phyloP scores from a whole-genome alignment of 2,797 vertebrate species.

The Benthosema pterotum region DNA sequence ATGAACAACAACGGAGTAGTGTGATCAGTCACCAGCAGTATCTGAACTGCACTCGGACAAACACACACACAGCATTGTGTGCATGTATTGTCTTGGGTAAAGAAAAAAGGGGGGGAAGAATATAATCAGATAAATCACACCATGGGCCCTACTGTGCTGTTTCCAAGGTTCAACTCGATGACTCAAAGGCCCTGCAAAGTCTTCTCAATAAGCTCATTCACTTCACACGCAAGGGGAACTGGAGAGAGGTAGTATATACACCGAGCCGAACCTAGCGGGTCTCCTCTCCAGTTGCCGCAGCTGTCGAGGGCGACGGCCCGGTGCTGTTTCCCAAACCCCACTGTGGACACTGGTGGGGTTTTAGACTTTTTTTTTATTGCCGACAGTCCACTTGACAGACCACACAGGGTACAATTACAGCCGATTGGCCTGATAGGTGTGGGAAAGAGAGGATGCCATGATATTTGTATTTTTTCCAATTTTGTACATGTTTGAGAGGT shows the following conservation, averaged over 20 bases:
- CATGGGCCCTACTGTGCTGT: constrained; percentile 25
- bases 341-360: background rate
- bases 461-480: no score
- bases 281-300: constrained; percentile 17
- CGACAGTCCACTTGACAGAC: constrained; percentile 12
- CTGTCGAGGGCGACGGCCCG: background rate
- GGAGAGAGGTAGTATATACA: constrained; percentile 6
- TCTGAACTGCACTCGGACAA: constrained; percentile 39
- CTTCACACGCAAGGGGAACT: constrained; percentile 1
- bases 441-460: no score
- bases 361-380: no score
- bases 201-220: constrained; percentile 18
- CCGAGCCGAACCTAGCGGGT: background rate
- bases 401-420: constrained; percentile 12
- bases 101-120: no score
- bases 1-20: constrained; percentile 22
- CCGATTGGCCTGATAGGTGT: constrained; percentile 25
- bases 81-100: background rate
- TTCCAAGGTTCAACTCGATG: constrained; percentile 22
- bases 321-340: no score
- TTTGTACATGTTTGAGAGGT: no score
- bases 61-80: constrained; percentile 9
- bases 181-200: background rate
- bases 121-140: constrained; percentile 18
- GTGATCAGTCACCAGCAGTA: background rate